These are phyloP conservation scores for Orbicella faveolata DNA, from an alignment of 64 coral and sea anemone species.

Conservation along the genomic window DNA sequence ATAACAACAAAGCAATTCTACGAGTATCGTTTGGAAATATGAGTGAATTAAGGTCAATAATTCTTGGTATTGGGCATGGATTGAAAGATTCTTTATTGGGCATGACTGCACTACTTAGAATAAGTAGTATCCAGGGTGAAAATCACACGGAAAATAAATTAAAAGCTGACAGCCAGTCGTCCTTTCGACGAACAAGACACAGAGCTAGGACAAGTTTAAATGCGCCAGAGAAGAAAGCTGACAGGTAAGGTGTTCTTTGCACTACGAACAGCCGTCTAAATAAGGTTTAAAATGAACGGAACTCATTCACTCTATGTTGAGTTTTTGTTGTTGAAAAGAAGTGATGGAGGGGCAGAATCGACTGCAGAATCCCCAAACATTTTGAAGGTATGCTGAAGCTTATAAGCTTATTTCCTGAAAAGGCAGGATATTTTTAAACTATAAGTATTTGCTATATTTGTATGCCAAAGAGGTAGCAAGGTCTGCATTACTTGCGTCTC, in stretches of 20 bases:
- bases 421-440: too few relatives aligned
- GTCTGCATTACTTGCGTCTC: too few relatives aligned
- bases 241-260: neutral
- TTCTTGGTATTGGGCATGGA: slow-evolving; percentile 72
- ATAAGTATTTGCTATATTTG: too few relatives aligned
- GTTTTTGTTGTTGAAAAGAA: too few relatives aligned
- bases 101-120: slow-evolving; percentile 61
- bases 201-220: neutral
- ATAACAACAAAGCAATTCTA: neutral
- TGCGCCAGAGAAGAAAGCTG: neutral
- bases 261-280: neutral
- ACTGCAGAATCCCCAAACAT: too few relatives aligned
- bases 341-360: too few relatives aligned
- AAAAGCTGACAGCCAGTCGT: slow-evolving; percentile 9
- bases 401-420: too few relatives aligned
- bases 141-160: slow-evolving; percentile 54
- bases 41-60: slow-evolving; percentile 85
- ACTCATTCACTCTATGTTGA: neutral
- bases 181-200: neutral
- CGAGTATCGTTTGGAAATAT: slow-evolving; percentile 20
- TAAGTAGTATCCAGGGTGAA: slow-evolving; percentile 59
- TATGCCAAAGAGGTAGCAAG: too few relatives aligned
- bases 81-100: slow-evolving; percentile 88
- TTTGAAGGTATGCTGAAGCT: too few relatives aligned
- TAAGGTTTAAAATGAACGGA: neutral